These are phyloP conservation scores for Hafferia zeledoni DNA, from an alignment of 2,797 vertebrate species.

Conservation along the genomic window DNA sequence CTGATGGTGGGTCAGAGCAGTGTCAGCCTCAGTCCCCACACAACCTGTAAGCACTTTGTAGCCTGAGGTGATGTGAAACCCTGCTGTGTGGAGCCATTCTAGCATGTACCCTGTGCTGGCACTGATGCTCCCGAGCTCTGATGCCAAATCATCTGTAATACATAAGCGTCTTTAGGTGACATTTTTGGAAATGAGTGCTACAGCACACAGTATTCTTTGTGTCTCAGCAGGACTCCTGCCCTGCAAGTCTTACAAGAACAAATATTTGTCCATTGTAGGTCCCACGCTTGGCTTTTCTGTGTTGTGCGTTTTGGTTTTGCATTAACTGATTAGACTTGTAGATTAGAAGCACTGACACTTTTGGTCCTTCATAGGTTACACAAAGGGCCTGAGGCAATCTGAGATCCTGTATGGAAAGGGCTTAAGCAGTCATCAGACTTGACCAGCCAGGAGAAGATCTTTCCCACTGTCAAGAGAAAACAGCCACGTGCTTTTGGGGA, in stretches of 20 bases:
- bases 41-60: slow-evolving; percentile 42
- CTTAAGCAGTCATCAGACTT: neutral
- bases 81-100: neutral
- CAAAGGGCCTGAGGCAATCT: slow-evolving; percentile 45
- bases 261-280: slow-evolving; percentile 61
- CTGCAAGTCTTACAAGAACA: slow-evolving; percentile 49
- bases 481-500: neutral
- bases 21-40: slow-evolving; percentile 22
- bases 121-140: slow-evolving; percentile 39
- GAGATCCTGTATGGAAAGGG: slow-evolving; percentile 14
- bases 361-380: slow-evolving; percentile 29
- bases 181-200: slow-evolving; percentile 55
- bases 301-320: slow-evolving; percentile 32
- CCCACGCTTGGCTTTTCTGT: slow-evolving; percentile 51
- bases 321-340: slow-evolving; percentile 3
- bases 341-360: slow-evolving; percentile 67
- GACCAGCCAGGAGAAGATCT: neutral
- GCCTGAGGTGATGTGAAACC: slow-evolving; percentile 33
- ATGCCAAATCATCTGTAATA: slow-evolving; percentile 42
- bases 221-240: slow-evolving; percentile 55
- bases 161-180: slow-evolving; percentile 11
- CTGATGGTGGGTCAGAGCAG: neutral
- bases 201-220: slow-evolving; percentile 49
- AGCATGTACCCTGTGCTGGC: slow-evolving; percentile 23
- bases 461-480: neutral